Percentiles rank a stretch among this genome's conserved stretches.
Conservation (phyloP, 2,888 invertebrate genomes). For the Drosophila percnosoma region DNA sequence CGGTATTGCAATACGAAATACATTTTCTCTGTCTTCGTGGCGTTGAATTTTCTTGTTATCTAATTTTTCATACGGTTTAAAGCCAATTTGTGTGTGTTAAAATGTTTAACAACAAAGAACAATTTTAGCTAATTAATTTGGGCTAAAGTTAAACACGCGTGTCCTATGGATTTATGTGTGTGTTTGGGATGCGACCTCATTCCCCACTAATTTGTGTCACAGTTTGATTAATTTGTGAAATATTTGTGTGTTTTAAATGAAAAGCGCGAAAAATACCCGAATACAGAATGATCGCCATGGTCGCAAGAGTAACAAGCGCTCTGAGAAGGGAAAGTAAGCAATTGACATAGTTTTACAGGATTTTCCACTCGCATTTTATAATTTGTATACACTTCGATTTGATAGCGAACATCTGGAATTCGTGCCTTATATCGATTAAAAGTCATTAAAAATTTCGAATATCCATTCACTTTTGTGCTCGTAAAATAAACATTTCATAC, state of each 20-base stretch:
- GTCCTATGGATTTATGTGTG: conserved; percentile 11
- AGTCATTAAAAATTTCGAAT: conserved; percentile 66
- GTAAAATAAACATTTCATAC: conserved; percentile 67
- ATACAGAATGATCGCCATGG: conserved; percentile 75
- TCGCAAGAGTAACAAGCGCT: conserved; percentile 77
- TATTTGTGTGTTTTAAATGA: conserved; percentile 64
- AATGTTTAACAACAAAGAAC: conserved; percentile 35
- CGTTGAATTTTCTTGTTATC: conserved; percentile 58
- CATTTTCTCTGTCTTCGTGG: conserved; percentile 32
- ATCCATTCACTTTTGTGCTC: conserved; percentile 65
- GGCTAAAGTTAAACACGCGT: conserved; percentile 16
- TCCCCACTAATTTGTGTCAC: conserved; percentile 21
- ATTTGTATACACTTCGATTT: conserved; percentile 21
- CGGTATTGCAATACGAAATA: conserved; percentile 64
- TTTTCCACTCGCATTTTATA: background rate
- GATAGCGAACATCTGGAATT: conserved; percentile 55
- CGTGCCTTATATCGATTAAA: conserved; percentile 53
- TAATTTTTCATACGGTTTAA: conserved; percentile 62
- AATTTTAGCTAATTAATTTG: conserved; percentile 30
- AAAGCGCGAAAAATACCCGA: conserved; percentile 73
- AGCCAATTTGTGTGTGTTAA: conserved; percentile 11
- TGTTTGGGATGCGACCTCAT: conserved; percentile 2
- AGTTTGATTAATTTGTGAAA: conserved; percentile 19
- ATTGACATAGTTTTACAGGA: background rate
- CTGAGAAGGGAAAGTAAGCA: conserved; percentile 77